A percentile compares a stretch with the other conserved stretches of the same genome.
Conservation (phyloP, 1,140 invertebrate species). For the Megalonaias nervosa region DNA sequence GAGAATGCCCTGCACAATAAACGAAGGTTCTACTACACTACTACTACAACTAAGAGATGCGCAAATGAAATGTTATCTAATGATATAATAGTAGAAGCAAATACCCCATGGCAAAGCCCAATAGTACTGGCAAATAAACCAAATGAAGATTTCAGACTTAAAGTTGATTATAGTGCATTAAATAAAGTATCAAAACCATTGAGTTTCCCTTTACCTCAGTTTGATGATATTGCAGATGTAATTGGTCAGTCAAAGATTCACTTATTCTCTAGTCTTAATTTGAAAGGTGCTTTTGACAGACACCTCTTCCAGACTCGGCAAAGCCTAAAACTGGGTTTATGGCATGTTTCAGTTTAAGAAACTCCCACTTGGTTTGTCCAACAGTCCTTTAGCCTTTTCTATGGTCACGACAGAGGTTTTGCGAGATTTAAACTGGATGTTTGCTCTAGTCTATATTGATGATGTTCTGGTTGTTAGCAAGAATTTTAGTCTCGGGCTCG, state of each 20-base stretch:
- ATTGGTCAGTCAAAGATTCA: constrained; percentile 34
- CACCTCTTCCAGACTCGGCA: constrained; percentile 23
- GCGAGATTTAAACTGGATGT: too few relatives aligned
- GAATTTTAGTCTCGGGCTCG: constrained; percentile 29
- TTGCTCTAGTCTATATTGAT: not conserved
- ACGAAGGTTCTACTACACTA: too few relatives aligned
- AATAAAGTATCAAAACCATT: constrained; percentile 32
- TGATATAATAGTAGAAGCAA: constrained; percentile 36
- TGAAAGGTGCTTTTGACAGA: constrained; percentile 40
- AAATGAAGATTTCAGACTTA: constrained; percentile 34
- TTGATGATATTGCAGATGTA: constrained; percentile 43
- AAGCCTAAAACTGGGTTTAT: constrained; percentile 45
- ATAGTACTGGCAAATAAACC: constrained; percentile 36
- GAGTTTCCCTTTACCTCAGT: constrained; percentile 23
- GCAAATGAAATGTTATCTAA: constrained; percentile 28
- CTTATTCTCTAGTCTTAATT: constrained; percentile 35
- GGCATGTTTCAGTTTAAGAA: constrained; percentile 35
- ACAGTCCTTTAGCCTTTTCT: constrained; percentile 1
- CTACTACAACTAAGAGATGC: too few relatives aligned
- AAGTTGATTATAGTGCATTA: constrained; percentile 40
- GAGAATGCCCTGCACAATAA: too few relatives aligned
- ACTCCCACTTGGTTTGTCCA: constrained; percentile 36
- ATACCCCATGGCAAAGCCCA: not conserved
- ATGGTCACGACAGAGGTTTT: too few relatives aligned
- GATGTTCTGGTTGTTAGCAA: constrained; percentile 23